Conservation (phyloP, 2,113 vertebrate species). For the human (Homo sapiens) region GRCh38 chr14:27078501-27079000, state of each 20-base stretch:
- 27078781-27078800: background rate
- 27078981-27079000: background rate
- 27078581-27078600: background rate
- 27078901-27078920: background rate
- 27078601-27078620: background rate
- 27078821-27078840: background rate
- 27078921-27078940: background rate
- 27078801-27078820: background rate
- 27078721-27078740: background rate
- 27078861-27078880: background rate
- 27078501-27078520: background rate
- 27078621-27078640: background rate
- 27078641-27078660: background rate
- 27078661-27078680: background rate
- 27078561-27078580: background rate
- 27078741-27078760: background rate
- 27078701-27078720: background rate
- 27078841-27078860: background rate
- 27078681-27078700: slow-evolving; percentile 12
- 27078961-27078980: background rate
- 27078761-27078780: background rate
- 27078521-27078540: background rate
- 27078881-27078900: background rate
- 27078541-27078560: background rate
- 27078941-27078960: background rate